These are phyloP conservation scores for Pterocles gutturalis DNA, from an alignment of 2,113 vertebrate species.

Conservation along the genomic window DNA sequence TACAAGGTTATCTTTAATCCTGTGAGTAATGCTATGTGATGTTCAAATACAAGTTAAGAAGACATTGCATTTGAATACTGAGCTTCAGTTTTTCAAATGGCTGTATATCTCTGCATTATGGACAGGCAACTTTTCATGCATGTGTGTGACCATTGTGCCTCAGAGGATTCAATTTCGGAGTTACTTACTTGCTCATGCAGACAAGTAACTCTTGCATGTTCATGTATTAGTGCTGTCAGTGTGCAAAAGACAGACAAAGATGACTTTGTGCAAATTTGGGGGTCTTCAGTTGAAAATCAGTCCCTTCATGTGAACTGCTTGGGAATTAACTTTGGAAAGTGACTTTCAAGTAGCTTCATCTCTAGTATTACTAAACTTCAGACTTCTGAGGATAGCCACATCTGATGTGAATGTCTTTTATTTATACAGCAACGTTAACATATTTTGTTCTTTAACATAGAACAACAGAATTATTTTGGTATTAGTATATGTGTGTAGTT, in stretches of 20 bases:
- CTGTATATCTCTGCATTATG: fast-evolving
- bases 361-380: not conserved
- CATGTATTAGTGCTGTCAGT: not conserved
- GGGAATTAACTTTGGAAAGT: constrained; percentile 1
- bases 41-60: not conserved
- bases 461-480: constrained; percentile 6
- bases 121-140: not conserved
- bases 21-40: not conserved
- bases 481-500: not conserved
- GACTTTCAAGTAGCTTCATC: not conserved
- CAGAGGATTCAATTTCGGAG: not conserved
- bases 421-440: not conserved
- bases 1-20: not conserved
- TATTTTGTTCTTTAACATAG: not conserved
- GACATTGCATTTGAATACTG: not conserved
- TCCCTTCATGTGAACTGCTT: not conserved
- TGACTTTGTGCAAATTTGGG: not conserved
- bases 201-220: not conserved
- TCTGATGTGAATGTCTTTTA: not conserved
- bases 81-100: not conserved
- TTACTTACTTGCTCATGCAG: not conserved
- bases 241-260: not conserved
- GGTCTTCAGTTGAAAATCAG: not conserved
- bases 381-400: not conserved
- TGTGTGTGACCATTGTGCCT: not conserved